Conservation (phyloP, 2,888 invertebrate species). For the Priapulus caudatus region DNA sequence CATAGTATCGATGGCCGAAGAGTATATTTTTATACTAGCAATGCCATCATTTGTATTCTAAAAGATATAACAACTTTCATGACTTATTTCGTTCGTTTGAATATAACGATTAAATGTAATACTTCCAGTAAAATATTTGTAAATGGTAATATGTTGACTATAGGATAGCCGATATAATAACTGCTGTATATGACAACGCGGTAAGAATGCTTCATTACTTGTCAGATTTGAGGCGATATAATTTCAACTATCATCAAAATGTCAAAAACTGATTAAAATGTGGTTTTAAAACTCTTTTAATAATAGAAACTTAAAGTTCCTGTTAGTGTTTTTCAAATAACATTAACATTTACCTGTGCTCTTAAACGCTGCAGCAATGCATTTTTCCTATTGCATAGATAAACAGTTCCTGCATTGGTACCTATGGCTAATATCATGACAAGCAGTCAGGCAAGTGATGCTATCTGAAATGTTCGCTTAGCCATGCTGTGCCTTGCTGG, state of each 20-base stretch:
- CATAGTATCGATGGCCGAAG: background rate
- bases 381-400: background rate
- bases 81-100: too few species aligned
- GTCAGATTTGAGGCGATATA: background rate
- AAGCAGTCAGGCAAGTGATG: background rate
- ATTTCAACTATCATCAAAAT: too few species aligned
- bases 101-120: too few species aligned
- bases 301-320: background rate
- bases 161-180: background rate
- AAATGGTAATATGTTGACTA: background rate
- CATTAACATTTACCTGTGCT: background rate
- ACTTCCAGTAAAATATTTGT: background rate
- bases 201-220: background rate
- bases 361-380: background rate
- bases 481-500: constrained; percentile 1
- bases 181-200: background rate
- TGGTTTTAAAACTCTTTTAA: background rate
- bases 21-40: background rate
- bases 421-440: background rate
- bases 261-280: background rate
- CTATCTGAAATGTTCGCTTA: background rate
- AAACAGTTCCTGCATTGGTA: background rate
- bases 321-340: background rate
- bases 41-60: background rate
- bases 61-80: background rate